These are phyloP conservation scores for Epinephelus malabaricus DNA, from an alignment of 2,797 vertebrate species.

Conservation along the genomic window DNA sequence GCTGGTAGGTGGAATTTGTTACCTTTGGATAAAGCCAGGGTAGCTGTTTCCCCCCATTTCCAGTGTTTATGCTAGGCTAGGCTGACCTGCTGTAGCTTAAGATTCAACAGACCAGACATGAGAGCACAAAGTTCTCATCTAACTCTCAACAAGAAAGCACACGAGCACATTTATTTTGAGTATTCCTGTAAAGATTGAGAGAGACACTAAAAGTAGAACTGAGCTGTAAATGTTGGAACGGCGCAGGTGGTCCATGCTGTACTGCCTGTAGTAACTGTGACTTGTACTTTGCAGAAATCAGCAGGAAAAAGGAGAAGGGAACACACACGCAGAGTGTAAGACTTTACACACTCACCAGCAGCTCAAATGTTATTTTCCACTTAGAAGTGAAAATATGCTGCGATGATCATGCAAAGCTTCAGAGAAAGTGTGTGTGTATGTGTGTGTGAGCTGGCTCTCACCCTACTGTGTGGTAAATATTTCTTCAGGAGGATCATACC, in stretches of 20 bases:
- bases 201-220: conserved; percentile 1
- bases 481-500: conserved; percentile 66
- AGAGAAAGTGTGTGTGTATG: conserved; percentile 29
- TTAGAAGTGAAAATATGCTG: conserved; percentile 60
- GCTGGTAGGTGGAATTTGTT: too few species aligned
- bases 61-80: neutral
- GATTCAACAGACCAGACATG: neutral
- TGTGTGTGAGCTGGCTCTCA: conserved; percentile 38
- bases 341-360: conserved; percentile 36
- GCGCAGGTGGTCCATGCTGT: conserved; percentile 32
- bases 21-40: neutral
- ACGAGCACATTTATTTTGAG: neutral
- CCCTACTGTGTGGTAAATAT: conserved; percentile 69
- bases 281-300: conserved; percentile 26
- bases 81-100: neutral
- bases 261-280: conserved; percentile 39
- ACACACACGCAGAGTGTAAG: conserved; percentile 45
- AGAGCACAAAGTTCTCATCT: neutral
- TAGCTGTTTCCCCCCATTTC: neutral
- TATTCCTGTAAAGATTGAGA: neutral
- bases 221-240: conserved; percentile 30
- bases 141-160: neutral
- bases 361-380: conserved; percentile 59
- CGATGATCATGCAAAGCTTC: conserved; percentile 50
- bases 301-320: conserved; percentile 21